phyloP scores from a whole-genome alignment of 2,113 vertebrate species.

The Gopherus flavomarginatus region DNA sequence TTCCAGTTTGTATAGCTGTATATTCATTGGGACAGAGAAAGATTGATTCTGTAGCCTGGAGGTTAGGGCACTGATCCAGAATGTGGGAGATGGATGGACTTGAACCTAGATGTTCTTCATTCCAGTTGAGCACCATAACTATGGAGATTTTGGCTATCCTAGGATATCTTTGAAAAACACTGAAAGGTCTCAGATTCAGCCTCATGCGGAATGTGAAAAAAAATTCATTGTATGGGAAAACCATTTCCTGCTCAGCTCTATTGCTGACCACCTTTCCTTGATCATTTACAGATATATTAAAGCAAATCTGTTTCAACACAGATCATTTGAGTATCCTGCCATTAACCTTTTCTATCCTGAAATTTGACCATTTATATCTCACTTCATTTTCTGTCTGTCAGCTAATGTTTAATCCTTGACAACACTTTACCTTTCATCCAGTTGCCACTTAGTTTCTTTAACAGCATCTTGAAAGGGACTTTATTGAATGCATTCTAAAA shows the following conservation, averaged over 20 bases:
- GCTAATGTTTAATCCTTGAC: background rate
- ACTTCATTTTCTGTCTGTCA: background rate
- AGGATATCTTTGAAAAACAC: background rate
- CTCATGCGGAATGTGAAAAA: background rate
- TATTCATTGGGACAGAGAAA: background rate
- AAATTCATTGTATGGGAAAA: background rate
- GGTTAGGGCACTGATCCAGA: background rate
- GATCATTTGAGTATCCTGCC: background rate
- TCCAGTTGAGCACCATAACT: background rate
- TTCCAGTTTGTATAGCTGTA: background rate
- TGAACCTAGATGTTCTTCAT: background rate
- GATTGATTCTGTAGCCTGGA: background rate
- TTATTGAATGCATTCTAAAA: background rate
- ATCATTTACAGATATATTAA: background rate
- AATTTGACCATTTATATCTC: background rate
- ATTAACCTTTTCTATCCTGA: background rate
- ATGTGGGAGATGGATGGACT: background rate
- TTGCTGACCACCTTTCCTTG: background rate
- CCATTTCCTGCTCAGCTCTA: background rate
- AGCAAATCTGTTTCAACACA: fast-evolving
- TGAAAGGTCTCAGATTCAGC: background rate
- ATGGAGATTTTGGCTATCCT: background rate
- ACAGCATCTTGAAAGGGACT: background rate
- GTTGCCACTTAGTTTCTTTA: background rate
- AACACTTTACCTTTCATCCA: background rate